These are phyloP conservation scores for Numenius arquata DNA, from an alignment of 2,113 vertebrate genomes.

Conservation along the genomic window DNA sequence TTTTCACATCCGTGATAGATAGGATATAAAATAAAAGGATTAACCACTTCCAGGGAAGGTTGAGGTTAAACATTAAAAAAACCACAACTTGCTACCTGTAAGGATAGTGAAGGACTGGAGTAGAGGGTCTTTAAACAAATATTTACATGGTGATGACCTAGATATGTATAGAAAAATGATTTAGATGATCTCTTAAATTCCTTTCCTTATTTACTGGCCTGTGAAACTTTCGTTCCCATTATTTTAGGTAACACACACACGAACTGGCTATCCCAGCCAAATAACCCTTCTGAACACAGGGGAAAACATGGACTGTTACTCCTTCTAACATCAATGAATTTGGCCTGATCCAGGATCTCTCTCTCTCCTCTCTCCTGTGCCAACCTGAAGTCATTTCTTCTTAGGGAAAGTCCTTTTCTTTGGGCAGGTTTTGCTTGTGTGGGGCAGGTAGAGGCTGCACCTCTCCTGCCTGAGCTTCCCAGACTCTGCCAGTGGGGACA, in stretches of 20 bases:
- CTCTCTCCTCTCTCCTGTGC: not conserved
- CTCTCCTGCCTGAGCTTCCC: not conserved
- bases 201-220: not conserved
- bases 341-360: not conserved
- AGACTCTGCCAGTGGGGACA: not conserved
- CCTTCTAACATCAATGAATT: not conserved
- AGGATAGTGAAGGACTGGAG: not conserved
- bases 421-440: not conserved
- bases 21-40: not conserved
- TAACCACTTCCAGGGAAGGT: not conserved
- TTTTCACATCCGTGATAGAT: not conserved
- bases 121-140: not conserved
- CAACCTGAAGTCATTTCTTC: not conserved
- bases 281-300: not conserved
- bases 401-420: not conserved
- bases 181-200: not conserved
- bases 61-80: not conserved
- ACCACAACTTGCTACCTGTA: not conserved
- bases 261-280: not conserved
- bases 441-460: not conserved
- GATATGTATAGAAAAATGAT: not conserved
- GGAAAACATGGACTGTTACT: fast-evolving
- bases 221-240: not conserved
- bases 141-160: not conserved
- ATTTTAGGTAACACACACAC: not conserved